These are phyloP conservation scores for Chrysogorgia sp. DNA, from an alignment of 92 coral and sea anemone species.

Conservation along the genomic window DNA sequence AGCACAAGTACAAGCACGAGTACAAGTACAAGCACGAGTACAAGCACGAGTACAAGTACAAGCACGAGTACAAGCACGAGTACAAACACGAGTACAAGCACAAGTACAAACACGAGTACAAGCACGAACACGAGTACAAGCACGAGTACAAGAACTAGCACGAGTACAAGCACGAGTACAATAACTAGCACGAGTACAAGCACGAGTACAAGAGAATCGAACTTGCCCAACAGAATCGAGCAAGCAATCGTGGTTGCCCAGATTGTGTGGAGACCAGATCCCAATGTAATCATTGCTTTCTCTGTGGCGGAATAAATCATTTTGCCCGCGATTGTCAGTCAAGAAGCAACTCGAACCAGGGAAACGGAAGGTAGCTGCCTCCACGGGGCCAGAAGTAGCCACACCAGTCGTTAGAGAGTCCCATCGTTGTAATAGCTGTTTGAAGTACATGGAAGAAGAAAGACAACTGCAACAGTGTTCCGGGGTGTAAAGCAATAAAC, in stretches of 20 bases:
- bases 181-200: too few relatives aligned
- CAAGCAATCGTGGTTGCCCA: conserved; percentile 17
- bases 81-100: too few relatives aligned
- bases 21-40: too few relatives aligned
- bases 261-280: conserved; percentile 21
- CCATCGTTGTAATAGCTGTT: conserved; percentile 59
- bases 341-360: conserved; percentile 8
- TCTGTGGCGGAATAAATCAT: conserved; percentile 3
- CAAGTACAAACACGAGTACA: too few relatives aligned
- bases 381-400: conserved; percentile 66
- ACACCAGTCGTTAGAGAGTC: conserved; percentile 33
- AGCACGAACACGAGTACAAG: too few relatives aligned
- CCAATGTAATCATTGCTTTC: conserved; percentile 14
- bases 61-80: too few relatives aligned
- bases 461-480: conserved; percentile 41
- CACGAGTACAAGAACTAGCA: too few relatives aligned
- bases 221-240: background rate
- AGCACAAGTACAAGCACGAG: too few relatives aligned
- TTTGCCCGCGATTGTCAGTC: conserved; percentile 35
- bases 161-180: too few relatives aligned
- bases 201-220: too few relatives aligned
- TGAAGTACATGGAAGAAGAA: conserved; percentile 17
- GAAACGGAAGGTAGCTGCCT: conserved; percentile 51
- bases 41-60: too few relatives aligned
- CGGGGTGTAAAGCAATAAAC: conserved; percentile 39